Evolutionary conservation across 2,797 vertebrate species (phyloP).

Genomic region (Gadopsis marmoratus): DNA sequence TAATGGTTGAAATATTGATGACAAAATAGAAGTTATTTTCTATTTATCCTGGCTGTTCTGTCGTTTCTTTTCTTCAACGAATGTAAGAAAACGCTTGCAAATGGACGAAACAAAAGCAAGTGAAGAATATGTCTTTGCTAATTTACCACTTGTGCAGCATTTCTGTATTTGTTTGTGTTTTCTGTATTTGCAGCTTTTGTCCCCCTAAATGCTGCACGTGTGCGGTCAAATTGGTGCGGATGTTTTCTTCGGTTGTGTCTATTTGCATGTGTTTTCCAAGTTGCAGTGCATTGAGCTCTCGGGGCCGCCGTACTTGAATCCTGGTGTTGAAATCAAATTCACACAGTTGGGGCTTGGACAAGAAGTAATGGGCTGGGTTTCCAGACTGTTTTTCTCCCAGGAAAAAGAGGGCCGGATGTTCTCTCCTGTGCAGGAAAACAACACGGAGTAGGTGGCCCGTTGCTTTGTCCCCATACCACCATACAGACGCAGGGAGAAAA

Average conservation of each 20-base stretch:
- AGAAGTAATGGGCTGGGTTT: neutral
- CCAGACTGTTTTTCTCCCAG: neutral
- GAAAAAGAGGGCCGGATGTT: slow-evolving; percentile 51
- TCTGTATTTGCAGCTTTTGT: neutral
- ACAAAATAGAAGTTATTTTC: slow-evolving; percentile 84
- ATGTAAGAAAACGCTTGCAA: neutral
- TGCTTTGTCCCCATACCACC: neutral
- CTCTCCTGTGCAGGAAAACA: slow-evolving; percentile 2
- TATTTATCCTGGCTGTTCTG: slow-evolving; percentile 69
- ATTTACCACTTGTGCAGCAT: neutral
- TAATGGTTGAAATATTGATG: slow-evolving; percentile 77
- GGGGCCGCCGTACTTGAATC: neutral
- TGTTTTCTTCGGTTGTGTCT: too few species aligned
- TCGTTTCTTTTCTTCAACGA: neutral
- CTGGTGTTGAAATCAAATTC: neutral
- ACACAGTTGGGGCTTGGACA: too few species aligned
- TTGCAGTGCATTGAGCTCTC: neutral
- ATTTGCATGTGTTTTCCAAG: neutral
- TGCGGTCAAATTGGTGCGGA: too few species aligned
- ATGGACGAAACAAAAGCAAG: neutral
- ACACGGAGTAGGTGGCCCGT: slow-evolving; percentile 27
- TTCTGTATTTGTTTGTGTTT: neutral
- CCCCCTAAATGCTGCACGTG: too few species aligned
- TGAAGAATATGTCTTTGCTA: neutral
- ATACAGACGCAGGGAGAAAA: slow-evolving; percentile 35